phyloP scores from a whole-genome alignment of 2,888 invertebrate species.

The Phaedon cochleariae region DNA sequence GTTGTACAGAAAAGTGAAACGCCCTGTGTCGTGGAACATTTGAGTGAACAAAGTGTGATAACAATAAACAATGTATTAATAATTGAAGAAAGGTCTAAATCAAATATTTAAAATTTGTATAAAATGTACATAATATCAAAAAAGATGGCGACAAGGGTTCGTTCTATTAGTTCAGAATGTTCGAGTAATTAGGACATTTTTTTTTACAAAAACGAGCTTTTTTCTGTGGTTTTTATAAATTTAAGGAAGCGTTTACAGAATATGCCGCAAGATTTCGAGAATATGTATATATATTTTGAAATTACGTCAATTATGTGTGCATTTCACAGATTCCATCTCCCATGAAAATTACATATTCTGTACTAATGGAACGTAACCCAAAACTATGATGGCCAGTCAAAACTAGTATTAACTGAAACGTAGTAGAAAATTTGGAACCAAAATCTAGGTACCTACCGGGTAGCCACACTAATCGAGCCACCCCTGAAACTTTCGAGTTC shows the following conservation, averaged over 20 bases:
- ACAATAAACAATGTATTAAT: constrained; percentile 42
- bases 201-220: too few species aligned
- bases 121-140: constrained; percentile 60
- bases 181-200: too few species aligned
- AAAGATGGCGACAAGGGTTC: constrained; percentile 40
- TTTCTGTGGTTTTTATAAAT: too few species aligned
- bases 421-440: constrained; percentile 61
- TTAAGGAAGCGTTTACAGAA: too few species aligned
- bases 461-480: too few species aligned
- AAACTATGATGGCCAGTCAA: constrained; percentile 72
- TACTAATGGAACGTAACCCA: constrained; percentile 47
- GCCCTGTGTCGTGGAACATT: constrained; percentile 43
- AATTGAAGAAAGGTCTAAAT: constrained; percentile 59
- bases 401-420: constrained; percentile 62
- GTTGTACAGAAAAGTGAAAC: background rate
- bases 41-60: constrained; percentile 56
- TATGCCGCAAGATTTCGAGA: too few species aligned
- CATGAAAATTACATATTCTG: background rate
- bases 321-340: too few species aligned
- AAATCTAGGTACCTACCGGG: constrained; percentile 57
- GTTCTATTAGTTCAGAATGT: constrained; percentile 33
- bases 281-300: too few species aligned
- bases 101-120: constrained; percentile 62
- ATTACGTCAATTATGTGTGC: too few species aligned
- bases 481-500: too few species aligned